phyloP scores from a whole-genome alignment of 2,888 invertebrate genomes.

The Anaspis maculata region DNA sequence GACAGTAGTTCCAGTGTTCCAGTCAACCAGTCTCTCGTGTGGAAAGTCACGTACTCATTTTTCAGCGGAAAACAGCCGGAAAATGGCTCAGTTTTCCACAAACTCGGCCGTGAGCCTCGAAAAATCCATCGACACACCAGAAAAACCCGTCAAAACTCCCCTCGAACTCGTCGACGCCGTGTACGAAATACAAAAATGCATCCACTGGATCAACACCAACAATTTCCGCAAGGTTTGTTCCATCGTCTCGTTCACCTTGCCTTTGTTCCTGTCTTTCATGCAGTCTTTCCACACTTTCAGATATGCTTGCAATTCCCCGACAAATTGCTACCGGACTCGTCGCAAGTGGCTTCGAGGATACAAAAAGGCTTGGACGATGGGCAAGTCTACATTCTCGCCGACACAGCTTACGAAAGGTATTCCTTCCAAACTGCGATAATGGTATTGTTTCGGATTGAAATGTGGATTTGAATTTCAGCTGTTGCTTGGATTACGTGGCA shows the following conservation, averaged over 20 bases:
- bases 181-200: constrained; percentile 55
- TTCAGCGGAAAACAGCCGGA: constrained; percentile 8
- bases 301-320: constrained; percentile 92
- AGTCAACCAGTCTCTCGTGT: too few relatives aligned
- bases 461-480: constrained; percentile 48
- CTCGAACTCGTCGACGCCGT: constrained; percentile 39
- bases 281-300: constrained; percentile 43
- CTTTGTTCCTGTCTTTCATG: too few relatives aligned
- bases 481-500: constrained; percentile 84
- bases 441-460: constrained; percentile 1
- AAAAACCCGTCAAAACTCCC: constrained; percentile 19
- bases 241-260: too few relatives aligned
- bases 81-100: constrained; percentile 44
- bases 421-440: constrained; percentile 14
- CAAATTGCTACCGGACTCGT: constrained; percentile 60
- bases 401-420: constrained; percentile 89
- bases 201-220: constrained; percentile 62
- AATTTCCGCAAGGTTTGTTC: constrained; percentile 61
- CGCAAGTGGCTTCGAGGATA: constrained; percentile 52
- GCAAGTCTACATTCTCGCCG: constrained; percentile 73
- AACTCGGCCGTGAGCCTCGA: constrained; percentile 49
- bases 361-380: constrained; percentile 44
- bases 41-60: constrained; percentile 12
- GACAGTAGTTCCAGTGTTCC: too few relatives aligned
- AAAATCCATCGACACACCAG: constrained; percentile 39